These are phyloP conservation scores for Polyodon spathula DNA, from an alignment of 2,113 vertebrate species.

Conservation along the genomic window DNA sequence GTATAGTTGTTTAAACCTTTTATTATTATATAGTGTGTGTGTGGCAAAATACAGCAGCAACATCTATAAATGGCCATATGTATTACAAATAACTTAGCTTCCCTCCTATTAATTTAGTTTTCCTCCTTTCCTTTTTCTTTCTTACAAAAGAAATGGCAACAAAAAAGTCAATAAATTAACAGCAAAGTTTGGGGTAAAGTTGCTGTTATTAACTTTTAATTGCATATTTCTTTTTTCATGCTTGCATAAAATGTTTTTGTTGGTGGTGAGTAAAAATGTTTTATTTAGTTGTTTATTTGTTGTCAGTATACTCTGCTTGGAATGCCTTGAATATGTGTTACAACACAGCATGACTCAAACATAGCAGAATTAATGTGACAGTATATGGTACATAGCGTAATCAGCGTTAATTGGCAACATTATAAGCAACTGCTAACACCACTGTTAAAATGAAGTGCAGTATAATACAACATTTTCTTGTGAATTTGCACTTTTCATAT, in stretches of 20 bases:
- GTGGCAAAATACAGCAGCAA: not conserved
- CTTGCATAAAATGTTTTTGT: conserved; percentile 23
- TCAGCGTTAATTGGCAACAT: no score
- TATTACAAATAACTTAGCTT: conserved; percentile 12
- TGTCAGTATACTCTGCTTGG: not conserved
- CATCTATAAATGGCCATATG: conserved; percentile 21
- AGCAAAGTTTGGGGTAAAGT: not conserved
- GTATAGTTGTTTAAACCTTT: not conserved
- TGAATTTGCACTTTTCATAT: no score
- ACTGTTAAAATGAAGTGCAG: no score
- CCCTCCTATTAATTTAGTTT: conserved; percentile 4
- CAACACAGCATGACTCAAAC: no score
- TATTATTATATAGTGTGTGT: not conserved
- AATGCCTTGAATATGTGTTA: no score
- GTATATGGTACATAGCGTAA: no score
- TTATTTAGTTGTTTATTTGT: conserved; percentile 9
- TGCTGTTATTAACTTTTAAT: not conserved
- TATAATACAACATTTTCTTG: no score
- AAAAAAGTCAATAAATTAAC: not conserved
- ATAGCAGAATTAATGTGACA: no score
- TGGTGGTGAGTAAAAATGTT: conserved; percentile 31
- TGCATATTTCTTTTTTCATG: conserved; percentile 29
- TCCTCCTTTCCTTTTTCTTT: not conserved
- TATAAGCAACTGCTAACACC: no score
- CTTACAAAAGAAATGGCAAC: conserved; percentile 20